Evolutionary conservation across 1,140 invertebrate species (phyloP).

Genomic region (Caenorhabditis latens): DNA sequence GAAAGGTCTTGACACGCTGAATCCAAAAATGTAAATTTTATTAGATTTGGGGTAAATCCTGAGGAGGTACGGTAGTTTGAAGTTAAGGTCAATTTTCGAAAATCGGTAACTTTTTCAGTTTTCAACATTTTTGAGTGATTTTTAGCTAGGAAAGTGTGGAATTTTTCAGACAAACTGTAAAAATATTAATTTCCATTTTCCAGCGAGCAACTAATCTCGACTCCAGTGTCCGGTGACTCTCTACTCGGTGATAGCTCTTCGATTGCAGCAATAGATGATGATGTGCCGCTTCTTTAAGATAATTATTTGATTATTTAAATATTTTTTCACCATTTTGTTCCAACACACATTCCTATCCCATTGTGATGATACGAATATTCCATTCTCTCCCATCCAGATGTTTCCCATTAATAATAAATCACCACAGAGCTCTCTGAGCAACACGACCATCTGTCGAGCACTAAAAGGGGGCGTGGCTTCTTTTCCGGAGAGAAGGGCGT

Average conservation of each 20-base stretch:
- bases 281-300: slow-evolving; percentile 14
- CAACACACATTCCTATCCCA: slow-evolving; percentile 34
- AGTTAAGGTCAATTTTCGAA: no score
- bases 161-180: no score
- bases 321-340: neutral
- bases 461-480: slow-evolving; percentile 16
- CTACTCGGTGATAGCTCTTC: slow-evolving; percentile 24
- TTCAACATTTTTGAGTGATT: neutral
- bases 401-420: neutral
- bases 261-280: slow-evolving; percentile 29
- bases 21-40: no score
- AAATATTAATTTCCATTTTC: neutral
- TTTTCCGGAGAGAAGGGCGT: neutral
- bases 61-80: no score
- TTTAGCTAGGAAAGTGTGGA: no score
- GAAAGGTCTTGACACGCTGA: no score
- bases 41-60: no score
- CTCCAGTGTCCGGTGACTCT: slow-evolving; percentile 27
- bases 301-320: neutral
- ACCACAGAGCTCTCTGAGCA: neutral
- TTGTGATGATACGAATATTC: slow-evolving; percentile 24
- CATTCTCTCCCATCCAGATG: neutral
- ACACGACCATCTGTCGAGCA: no score
- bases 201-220: slow-evolving; percentile 19
- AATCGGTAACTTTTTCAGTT: neutral